A percentile compares a stretch with the other conserved stretches of the same genome.
Conservation (phyloP, 2,797 vertebrate genomes). For the Danio tinwini region DNA sequence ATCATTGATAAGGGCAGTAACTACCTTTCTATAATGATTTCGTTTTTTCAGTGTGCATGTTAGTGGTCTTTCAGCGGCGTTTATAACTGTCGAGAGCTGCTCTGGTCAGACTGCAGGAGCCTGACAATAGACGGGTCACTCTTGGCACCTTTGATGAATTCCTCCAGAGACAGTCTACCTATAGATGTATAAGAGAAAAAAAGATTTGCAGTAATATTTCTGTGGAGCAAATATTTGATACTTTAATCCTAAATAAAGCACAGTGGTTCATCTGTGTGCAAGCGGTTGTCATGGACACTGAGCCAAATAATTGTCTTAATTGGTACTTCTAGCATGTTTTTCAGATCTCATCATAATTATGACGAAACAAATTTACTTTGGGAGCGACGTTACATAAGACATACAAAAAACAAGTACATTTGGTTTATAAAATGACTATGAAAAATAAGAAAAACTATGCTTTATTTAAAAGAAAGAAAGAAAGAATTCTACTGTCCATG, state of each 20-base stretch:
- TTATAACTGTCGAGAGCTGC: slow-evolving; percentile 85
- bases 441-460: no score
- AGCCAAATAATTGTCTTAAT: background rate
- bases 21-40: background rate
- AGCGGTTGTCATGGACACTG: slow-evolving; percentile 14
- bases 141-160: slow-evolving; percentile 98
- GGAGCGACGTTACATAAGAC: slow-evolving; percentile 1
- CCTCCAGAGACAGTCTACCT: slow-evolving; percentile 96
- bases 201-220: background rate
- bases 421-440: background rate
- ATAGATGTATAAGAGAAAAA: slow-evolving; percentile 51
- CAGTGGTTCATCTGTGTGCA: background rate
- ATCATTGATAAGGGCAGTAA: background rate
- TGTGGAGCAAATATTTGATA: background rate
- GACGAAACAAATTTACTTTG: background rate
- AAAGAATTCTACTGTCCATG: no score
- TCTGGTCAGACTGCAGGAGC: slow-evolving; percentile 95
- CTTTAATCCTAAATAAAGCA: background rate
- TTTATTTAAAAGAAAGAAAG: no score
- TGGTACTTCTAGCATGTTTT: background rate
- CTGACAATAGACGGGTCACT: slow-evolving; percentile 97
- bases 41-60: slow-evolving; percentile 48
- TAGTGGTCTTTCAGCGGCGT: slow-evolving; percentile 16
- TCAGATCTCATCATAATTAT: background rate
- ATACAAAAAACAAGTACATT: background rate